A percentile compares a stretch with the other conserved stretches of the same genome.
These are phyloP conservation scores for Chelonoidis abingdonii DNA, from an alignment of 2,113 vertebrate genomes.

Conservation along the genomic window DNA sequence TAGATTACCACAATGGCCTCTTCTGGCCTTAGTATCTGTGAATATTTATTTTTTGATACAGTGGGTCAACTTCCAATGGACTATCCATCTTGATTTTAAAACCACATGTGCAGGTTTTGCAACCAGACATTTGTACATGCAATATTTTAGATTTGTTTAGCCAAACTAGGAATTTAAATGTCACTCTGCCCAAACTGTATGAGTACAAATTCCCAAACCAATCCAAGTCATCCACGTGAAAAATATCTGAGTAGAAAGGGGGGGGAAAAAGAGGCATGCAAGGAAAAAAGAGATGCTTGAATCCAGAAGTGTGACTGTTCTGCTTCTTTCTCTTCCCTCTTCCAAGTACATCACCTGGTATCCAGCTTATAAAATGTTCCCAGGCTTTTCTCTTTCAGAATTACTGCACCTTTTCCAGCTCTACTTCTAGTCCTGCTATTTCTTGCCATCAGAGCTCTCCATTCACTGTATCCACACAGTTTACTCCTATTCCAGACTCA, in stretches of 20 bases:
- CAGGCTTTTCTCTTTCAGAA: neutral
- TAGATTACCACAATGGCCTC: neutral
- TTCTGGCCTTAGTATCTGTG: neutral
- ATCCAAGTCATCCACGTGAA: neutral
- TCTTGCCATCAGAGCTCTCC: neutral
- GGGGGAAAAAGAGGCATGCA: accelerated
- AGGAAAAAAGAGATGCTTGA: neutral
- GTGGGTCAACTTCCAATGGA: neutral
- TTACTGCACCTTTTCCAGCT: neutral
- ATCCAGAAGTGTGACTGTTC: neutral
- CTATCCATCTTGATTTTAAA: neutral
- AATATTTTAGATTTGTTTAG: slow-evolving; percentile 4
- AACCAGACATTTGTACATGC: neutral
- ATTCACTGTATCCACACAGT: neutral
- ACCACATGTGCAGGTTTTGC: neutral
- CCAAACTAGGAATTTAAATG: neutral
- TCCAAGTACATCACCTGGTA: neutral
- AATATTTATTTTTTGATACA: neutral
- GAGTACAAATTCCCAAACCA: neutral
- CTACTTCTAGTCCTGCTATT: neutral
- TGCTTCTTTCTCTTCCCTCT: slow-evolving; percentile 7
- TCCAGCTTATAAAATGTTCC: neutral
- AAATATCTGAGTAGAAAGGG: neutral
- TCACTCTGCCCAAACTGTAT: neutral
- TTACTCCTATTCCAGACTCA: neutral